A percentile compares a stretch with the other conserved stretches of the same genome.
Evolutionary conservation across 2,113 vertebrate species (phyloP).

Genomic region (Candoia aspera): DNA sequence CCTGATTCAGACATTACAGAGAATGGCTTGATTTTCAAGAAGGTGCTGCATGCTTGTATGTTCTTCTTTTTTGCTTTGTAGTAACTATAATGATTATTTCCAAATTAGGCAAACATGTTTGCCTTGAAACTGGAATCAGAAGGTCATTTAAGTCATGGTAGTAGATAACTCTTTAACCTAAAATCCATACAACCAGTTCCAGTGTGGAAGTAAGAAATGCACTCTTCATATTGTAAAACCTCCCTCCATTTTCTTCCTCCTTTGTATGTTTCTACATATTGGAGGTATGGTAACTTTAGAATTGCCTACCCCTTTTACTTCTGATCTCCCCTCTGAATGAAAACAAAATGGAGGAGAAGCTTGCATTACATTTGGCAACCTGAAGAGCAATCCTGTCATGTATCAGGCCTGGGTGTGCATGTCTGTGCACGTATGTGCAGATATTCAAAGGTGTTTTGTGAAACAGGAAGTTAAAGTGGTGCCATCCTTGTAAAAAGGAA

Average conservation of each 20-base stretch:
- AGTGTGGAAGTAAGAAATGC: neutral
- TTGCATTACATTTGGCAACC: too few species aligned
- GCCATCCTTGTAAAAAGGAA: neutral
- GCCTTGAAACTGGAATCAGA: neutral
- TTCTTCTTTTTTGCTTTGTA: neutral
- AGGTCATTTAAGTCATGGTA: neutral
- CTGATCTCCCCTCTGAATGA: neutral
- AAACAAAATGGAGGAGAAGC: neutral
- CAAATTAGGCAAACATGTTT: neutral
- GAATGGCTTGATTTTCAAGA: neutral
- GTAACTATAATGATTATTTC: neutral
- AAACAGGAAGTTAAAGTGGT: neutral
- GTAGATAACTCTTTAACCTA: neutral
- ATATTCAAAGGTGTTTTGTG: constrained; percentile 35
- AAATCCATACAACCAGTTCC: neutral
- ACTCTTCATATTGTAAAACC: neutral
- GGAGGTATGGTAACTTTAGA: neutral
- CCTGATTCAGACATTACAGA: neutral
- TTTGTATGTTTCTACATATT: neutral
- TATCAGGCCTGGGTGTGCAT: too few species aligned
- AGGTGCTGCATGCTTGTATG: neutral
- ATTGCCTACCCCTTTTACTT: neutral
- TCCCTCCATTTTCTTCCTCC: neutral
- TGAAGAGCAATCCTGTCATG: neutral
- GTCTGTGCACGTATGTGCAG: neutral